phyloP scores from a whole-genome alignment of 1,140 invertebrate genomes.

The Drosophila busckii region DNA sequence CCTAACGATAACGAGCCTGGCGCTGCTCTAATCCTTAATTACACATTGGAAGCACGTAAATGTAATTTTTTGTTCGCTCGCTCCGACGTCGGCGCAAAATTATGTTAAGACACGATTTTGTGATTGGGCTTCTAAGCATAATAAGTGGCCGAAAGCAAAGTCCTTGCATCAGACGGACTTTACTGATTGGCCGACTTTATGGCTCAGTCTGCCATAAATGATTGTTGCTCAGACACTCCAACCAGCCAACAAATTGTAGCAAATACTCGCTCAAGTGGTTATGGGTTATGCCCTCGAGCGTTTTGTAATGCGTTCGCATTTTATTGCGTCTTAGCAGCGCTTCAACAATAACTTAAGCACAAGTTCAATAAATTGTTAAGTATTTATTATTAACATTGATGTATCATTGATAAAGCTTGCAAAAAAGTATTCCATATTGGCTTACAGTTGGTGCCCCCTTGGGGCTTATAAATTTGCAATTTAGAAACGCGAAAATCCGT shows the following conservation, averaged over 20 bases:
- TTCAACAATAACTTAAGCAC: no score
- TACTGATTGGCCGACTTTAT: slow-evolving; percentile 49
- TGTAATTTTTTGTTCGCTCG: slow-evolving; percentile 68
- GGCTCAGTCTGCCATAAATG: slow-evolving; percentile 44
- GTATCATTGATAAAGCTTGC: no score
- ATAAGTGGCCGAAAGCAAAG: slow-evolving; percentile 7
- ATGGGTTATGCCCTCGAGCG: slow-evolving; percentile 66
- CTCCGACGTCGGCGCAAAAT: slow-evolving; percentile 49
- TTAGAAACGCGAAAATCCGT: no score
- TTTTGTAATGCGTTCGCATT: slow-evolving; percentile 69
- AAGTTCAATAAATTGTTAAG: slow-evolving; percentile 25
- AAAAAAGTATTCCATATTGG: no score
- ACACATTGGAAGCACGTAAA: slow-evolving; percentile 76
- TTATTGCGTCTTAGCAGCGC: slow-evolving; percentile 41
- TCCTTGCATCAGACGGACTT: slow-evolving; percentile 18
- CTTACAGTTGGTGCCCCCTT: no score
- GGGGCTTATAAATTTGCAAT: no score
- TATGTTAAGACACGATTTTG: slow-evolving; percentile 76
- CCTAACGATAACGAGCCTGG: no score
- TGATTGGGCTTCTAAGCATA: slow-evolving; percentile 51
- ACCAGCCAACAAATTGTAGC: slow-evolving; percentile 11
- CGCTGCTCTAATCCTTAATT: slow-evolving; percentile 77
- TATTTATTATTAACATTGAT: slow-evolving; percentile 13
- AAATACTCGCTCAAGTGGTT: slow-evolving; percentile 25
- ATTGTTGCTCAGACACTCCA: no score